Conservation (phyloP, 2,113 vertebrate species). For the Bettongia penicillata region DNA sequence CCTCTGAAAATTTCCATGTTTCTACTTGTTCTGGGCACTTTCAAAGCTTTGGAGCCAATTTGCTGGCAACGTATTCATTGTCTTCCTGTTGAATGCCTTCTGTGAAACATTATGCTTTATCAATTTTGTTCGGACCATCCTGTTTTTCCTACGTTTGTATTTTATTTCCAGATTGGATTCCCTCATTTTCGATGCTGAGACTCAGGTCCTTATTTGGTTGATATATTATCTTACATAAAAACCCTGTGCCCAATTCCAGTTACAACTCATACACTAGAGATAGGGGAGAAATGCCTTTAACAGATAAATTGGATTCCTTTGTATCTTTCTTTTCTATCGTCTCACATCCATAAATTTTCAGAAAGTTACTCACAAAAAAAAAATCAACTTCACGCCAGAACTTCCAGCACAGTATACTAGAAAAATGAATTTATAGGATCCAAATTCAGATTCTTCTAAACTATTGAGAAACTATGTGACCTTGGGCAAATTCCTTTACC, state of each 20-base stretch:
- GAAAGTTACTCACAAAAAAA: not conserved
- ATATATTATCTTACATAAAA: constrained; percentile 67
- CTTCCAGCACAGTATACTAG: not conserved
- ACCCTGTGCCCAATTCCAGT: constrained; percentile 13
- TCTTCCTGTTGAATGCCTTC: constrained; percentile 18
- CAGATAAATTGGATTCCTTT: constrained; percentile 64
- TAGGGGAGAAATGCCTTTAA: constrained; percentile 12
- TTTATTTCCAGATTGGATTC: constrained; percentile 41
- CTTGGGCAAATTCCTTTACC: not conserved
- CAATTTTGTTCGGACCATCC: constrained; percentile 4
- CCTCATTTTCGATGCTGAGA: constrained; percentile 10
- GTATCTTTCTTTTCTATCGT: constrained; percentile 48
- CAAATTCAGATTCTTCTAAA: not conserved
- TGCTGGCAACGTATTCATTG: not conserved
- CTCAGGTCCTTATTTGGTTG: constrained; percentile 31
- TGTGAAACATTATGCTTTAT: constrained; percentile 47
- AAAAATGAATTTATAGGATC: not conserved
- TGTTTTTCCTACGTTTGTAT: constrained; percentile 28
- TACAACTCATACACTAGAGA: constrained; percentile 48
- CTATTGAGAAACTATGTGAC: not conserved
- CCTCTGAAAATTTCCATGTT: not conserved
- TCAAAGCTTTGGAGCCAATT: not conserved
- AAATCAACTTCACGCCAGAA: not conserved
- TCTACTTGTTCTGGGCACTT: not conserved
- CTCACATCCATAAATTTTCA: constrained; percentile 53